phyloP scores from a whole-genome alignment of 2,113 vertebrate species.

The Phaethornis superciliosus region DNA sequence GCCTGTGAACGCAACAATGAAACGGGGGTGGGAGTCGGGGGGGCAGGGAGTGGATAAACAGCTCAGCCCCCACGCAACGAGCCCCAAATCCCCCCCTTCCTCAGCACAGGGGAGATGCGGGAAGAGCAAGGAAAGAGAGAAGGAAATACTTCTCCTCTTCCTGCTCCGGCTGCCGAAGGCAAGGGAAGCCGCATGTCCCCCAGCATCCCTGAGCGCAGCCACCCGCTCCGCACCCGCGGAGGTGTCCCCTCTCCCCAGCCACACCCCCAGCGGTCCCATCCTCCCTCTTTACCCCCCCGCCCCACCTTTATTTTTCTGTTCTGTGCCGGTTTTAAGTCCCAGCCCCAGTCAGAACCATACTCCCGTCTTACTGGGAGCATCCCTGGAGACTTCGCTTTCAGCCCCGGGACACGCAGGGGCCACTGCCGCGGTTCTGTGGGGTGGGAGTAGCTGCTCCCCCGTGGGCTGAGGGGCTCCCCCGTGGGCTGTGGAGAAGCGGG shows the following conservation, averaged over 20 bases:
- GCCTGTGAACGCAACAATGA: fast-evolving
- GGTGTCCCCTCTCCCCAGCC: not conserved
- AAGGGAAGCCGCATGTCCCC: not conserved
- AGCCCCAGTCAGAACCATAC: too few relatives aligned
- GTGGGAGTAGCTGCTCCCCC: too few relatives aligned
- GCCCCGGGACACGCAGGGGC: not conserved
- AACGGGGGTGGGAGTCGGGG: fast-evolving
- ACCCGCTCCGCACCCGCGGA: not conserved
- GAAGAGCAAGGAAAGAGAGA: not conserved
- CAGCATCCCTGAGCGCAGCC: not conserved
- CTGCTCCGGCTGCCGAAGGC: not conserved
- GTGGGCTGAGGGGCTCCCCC: not conserved
- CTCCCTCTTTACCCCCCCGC: not conserved
- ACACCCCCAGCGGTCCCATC: not conserved
- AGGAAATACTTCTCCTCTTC: not conserved
- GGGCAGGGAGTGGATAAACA: not conserved
- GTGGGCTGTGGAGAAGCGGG: not conserved
- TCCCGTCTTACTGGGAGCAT: not conserved
- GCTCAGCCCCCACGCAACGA: not conserved
- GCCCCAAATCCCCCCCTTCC: fast-evolving
- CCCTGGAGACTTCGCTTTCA: not conserved
- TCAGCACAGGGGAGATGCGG: not conserved
- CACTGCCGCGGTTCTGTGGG: fast-evolving
- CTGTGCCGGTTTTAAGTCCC: too few relatives aligned
- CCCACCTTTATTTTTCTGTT: not conserved